Evolutionary conservation across 2,888 invertebrate species (phyloP).

Genomic region (Platypus cylindrus): DNA sequence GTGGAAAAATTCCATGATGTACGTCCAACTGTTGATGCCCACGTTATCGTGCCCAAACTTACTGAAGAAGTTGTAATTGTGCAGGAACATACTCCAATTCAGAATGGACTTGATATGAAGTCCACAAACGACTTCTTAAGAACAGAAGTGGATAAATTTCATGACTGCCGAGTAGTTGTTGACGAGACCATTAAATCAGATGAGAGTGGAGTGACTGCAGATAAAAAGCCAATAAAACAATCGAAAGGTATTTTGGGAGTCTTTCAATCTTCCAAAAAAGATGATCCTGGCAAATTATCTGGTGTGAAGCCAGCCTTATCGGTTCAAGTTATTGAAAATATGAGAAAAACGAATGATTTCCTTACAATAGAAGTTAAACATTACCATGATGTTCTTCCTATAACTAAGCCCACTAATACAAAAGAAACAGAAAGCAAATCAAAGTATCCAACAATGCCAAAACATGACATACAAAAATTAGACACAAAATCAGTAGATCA

Average conservation of each 20-base stretch:
- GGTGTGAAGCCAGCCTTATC: constrained; percentile 7
- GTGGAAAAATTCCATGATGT: constrained; percentile 12
- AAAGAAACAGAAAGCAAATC: not conserved
- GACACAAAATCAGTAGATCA: too few species aligned
- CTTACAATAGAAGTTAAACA: constrained; percentile 14
- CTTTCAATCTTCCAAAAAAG: constrained; percentile 11
- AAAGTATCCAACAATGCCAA: not conserved
- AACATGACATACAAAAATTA: not conserved
- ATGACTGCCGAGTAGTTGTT: constrained; percentile 15
- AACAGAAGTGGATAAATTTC: constrained; percentile 14
- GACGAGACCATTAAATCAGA: constrained; percentile 11
- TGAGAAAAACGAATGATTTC: constrained; percentile 10
- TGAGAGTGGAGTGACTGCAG: not conserved
- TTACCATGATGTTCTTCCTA: constrained; percentile 18
- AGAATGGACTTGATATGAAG: constrained; percentile 10
- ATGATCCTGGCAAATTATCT: constrained; percentile 1
- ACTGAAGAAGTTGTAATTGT: constrained; percentile 6
- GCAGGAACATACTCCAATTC: too few species aligned
- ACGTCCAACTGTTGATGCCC: constrained; percentile 10
- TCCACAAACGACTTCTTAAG: constrained; percentile 12
- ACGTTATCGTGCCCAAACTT: too few species aligned
- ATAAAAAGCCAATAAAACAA: constrained; percentile 5
- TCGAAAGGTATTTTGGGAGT: constrained; percentile 10
- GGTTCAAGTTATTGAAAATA: constrained; percentile 9
- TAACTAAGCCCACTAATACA: constrained; percentile 5